Conservation (phyloP, 2,113 vertebrate genomes). For the Arizona elegans region DNA sequence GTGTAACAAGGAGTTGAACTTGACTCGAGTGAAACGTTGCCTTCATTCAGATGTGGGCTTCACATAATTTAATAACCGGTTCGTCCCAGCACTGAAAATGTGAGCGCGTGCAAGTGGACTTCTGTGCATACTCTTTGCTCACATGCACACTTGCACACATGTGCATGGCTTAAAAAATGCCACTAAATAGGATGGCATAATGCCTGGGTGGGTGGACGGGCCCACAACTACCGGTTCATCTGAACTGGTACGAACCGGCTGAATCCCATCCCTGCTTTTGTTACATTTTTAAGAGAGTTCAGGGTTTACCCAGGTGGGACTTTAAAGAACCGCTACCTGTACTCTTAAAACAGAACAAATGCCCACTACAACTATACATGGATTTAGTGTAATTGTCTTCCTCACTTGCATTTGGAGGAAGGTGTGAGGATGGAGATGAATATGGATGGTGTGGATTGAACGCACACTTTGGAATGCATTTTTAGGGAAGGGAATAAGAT, state of each 20-base stretch:
- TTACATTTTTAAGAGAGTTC: neutral
- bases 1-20: neutral
- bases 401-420: neutral
- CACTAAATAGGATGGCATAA: too few relatives aligned
- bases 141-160: too few relatives aligned
- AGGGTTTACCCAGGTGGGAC: neutral
- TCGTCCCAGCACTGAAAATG: too few relatives aligned
- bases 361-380: neutral
- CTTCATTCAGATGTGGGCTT: neutral
- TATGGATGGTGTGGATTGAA: neutral
- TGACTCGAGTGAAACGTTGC: neutral
- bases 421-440: neutral
- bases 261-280: neutral
- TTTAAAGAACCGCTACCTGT: neutral
- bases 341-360: neutral
- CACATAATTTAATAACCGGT: too few relatives aligned
- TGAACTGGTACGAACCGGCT: too few relatives aligned
- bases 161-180: too few relatives aligned
- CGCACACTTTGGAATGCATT: conserved; percentile 23
- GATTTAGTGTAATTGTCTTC: neutral
- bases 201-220: too few relatives aligned
- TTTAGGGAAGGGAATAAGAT: too few relatives aligned
- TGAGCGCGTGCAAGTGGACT: too few relatives aligned
- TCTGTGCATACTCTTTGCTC: too few relatives aligned
- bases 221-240: too few relatives aligned